phyloP scores from a whole-genome alignment of 2,113 vertebrate species.

The Symphodus melops region DNA sequence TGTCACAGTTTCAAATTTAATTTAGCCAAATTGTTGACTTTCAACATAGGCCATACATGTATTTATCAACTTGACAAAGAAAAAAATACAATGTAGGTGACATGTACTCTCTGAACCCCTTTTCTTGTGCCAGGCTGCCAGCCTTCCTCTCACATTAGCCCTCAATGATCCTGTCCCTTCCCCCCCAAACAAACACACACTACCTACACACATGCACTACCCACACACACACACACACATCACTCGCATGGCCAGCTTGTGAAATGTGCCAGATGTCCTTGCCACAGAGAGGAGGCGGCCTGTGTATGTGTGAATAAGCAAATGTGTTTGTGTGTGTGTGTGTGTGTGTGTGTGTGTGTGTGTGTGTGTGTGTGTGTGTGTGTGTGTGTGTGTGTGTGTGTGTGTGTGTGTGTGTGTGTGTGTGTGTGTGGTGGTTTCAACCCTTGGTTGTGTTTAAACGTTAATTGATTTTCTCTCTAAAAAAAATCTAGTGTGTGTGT shows the following conservation, averaged over 20 bases:
- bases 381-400: conserved; percentile 4
- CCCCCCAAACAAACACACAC: conserved; percentile 38
- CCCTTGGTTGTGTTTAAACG: conserved; percentile 22
- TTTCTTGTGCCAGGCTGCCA: conserved; percentile 60
- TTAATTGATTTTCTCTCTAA: conserved; percentile 55
- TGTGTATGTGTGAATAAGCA: conserved; percentile 41
- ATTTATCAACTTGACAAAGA: not conserved
- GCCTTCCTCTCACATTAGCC: conserved; percentile 58
- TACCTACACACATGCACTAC: conserved; percentile 30
- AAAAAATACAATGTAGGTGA: conserved; percentile 5
- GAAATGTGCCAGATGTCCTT: conserved; percentile 78
- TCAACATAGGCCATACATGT: not conserved
- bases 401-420: conserved; percentile 13
- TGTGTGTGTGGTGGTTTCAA: conserved; percentile 19
- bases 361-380: conserved; percentile 10
- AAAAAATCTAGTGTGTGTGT: conserved; percentile 23
- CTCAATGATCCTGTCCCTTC: conserved; percentile 48
- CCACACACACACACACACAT: conserved; percentile 28
- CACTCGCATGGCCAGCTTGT: conserved; percentile 64
- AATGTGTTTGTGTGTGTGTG: conserved; percentile 13
- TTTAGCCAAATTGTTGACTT: not conserved
- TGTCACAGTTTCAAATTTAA: conserved; percentile 18
- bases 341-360: conserved; percentile 5
- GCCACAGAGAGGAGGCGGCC: conserved; percentile 52
- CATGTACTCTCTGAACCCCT: conserved; percentile 57